Base-by-base conservation (phyloP, 1,140 invertebrate species). In the Agrypnia vestita region DNA sequence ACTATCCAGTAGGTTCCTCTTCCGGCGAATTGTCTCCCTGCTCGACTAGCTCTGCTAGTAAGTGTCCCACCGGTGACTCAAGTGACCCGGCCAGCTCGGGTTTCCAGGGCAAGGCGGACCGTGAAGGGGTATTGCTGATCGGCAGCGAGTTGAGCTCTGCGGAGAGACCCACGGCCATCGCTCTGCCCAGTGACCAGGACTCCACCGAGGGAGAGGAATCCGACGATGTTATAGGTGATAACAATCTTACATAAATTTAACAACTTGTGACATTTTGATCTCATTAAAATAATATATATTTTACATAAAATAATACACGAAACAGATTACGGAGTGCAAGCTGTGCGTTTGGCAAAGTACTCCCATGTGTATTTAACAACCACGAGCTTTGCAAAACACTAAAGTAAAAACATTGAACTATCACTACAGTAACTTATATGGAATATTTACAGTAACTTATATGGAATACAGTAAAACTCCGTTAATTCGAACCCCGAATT, bases 201-300 rank as follows among this genome's bases (percentile, higher is more conserved):
- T 95, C 94, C 8, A 95, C 94, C 0, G 94, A 93, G 79, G 94
- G 94, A 0, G 94, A 95, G 83, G 94, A 94, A n/a, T 90, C 91
- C 47, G 91, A 93, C 46, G 90, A 92, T 71, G 87, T 86, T 55
- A 85, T 89, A 59, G 88, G 80, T 80, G 75, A 69, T 9, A 13
- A 51, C 11, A 51, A 51, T 51, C 1, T 51, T 35, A 3, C 25
- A 35, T 35, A 35, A 35, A 3, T 35, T 35, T 35, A 35, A 35
- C 25, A 35, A 35, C 25, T 35, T 6, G 1, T 35, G 25, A 35
- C 6, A 35, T 35, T n/a, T n/a, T 35, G 25, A 35, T 35, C 25
- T 35, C 25, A 35, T 35, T 35, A 35, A 35, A 35, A 35, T 35
- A 35, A 35, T 35, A 35, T 1, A 35, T 35, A 35, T n/a, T n/a